A percentile compares a stretch with the other conserved stretches of the same genome.
These are phyloP conservation scores for Trissolcus basalis DNA, from an alignment of 1,140 invertebrate species.

Conservation along the genomic window DNA sequence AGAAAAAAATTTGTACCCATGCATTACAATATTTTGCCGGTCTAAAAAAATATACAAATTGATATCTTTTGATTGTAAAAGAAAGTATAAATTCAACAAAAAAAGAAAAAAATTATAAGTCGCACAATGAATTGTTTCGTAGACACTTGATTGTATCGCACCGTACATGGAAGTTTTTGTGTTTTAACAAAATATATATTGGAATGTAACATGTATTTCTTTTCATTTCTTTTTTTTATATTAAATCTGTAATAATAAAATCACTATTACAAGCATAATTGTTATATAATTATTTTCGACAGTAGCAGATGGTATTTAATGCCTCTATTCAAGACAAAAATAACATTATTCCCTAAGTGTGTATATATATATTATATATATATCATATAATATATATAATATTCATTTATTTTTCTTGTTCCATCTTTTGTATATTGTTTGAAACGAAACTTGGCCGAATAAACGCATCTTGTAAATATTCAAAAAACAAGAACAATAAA, in stretches of 20 bases:
- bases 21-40: too few relatives aligned
- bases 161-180: not conserved
- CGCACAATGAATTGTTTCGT: too few relatives aligned
- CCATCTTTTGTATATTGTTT: constrained; percentile 3
- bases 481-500: constrained; percentile 41
- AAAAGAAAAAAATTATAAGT: too few relatives aligned
- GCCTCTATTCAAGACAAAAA: constrained; percentile 36
- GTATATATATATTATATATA: constrained; percentile 24
- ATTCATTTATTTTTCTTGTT: constrained; percentile 5
- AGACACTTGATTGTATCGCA: too few relatives aligned
- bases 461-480: constrained; percentile 4
- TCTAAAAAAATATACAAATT: too few relatives aligned
- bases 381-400: constrained; percentile 7
- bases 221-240: constrained; percentile 54
- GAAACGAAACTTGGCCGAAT: not conserved
- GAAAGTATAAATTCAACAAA: too few relatives aligned
- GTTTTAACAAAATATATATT: constrained; percentile 66
- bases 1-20: too few relatives aligned
- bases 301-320: constrained; percentile 35
- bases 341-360: constrained; percentile 42
- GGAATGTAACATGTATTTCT: constrained; percentile 70
- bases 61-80: too few relatives aligned
- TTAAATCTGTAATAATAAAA: constrained; percentile 65
- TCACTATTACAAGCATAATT: constrained; percentile 41
- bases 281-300: constrained; percentile 29